phyloP scores from a whole-genome alignment of 2,797 vertebrate species.

The Echiichthys vipera region DNA sequence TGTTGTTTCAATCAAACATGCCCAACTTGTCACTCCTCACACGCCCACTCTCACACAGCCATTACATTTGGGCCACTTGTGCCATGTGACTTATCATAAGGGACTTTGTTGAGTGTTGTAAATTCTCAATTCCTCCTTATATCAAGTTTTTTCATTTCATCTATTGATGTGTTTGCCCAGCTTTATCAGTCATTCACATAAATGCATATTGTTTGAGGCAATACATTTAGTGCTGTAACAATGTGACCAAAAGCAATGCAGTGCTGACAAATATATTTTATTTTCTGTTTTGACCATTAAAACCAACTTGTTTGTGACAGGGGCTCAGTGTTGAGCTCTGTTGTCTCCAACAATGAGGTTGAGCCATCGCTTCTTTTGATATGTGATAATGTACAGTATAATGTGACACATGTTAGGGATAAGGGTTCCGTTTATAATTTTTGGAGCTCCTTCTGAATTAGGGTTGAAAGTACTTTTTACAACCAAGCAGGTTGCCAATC shows the following conservation, averaged over 20 bases:
- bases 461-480: no score
- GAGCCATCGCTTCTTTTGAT: background rate
- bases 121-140: no score
- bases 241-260: background rate
- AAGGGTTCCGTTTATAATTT: no score
- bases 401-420: no score
- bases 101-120: background rate
- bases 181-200: background rate
- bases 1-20: constrained; percentile 53
- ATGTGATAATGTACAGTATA: background rate
- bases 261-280: background rate
- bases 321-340: background rate
- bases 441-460: no score
- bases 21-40: constrained; percentile 44
- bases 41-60: constrained; percentile 21
- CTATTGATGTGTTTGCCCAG: background rate
- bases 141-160: no score
- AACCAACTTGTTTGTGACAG: background rate
- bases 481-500: no score
- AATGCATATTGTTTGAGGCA: background rate
- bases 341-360: background rate
- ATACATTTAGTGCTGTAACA: background rate
- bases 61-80: constrained; percentile 7
- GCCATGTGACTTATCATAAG: constrained; percentile 16
- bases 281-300: background rate